These are phyloP conservation scores for Phenganax subtilis DNA, from an alignment of 92 coral and sea anemone species.

Conservation along the genomic window DNA sequence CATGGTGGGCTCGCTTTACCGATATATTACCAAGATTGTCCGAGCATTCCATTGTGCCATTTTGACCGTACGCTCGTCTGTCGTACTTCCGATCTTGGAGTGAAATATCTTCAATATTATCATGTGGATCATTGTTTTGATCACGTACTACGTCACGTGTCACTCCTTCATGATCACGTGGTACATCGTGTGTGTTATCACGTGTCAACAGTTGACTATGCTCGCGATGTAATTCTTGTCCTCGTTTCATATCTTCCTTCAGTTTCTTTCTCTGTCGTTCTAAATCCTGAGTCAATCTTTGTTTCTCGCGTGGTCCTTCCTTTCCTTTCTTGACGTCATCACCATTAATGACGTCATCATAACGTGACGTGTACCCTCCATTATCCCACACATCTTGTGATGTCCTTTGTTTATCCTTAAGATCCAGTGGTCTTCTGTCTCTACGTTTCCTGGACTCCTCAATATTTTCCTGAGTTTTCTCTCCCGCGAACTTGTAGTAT, in stretches of 20 bases:
- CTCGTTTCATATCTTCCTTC: conserved; percentile 95
- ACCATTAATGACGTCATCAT: conserved; percentile 30
- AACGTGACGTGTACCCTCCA: conserved; percentile 22
- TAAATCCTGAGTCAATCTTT: conserved; percentile 91
- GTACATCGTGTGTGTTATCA: conserved; percentile 1
- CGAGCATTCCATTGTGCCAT: background rate
- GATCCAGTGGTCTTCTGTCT: background rate
- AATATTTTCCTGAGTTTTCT: background rate
- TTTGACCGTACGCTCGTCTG: background rate
- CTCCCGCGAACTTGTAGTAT: conserved; percentile 19
- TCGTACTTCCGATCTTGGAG: conserved; percentile 10
- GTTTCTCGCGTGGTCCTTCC: conserved; percentile 96
- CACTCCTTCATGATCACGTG: background rate
- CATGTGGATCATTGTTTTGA: background rate
- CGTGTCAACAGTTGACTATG: conserved; percentile 47
- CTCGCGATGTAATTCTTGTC: conserved; percentile 70
- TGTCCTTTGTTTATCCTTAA: background rate
- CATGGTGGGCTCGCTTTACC: conserved; percentile 2
- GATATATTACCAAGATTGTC: background rate
- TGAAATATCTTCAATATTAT: conserved; percentile 16
- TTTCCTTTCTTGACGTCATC: conserved; percentile 42
- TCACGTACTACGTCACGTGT: background rate
- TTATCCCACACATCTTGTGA: conserved; percentile 37
- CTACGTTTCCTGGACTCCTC: conserved; percentile 6
- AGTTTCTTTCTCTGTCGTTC: conserved; percentile 85